Conservation (phyloP, 2,888 invertebrate genomes). For the Dynastes hyllus region DNA sequence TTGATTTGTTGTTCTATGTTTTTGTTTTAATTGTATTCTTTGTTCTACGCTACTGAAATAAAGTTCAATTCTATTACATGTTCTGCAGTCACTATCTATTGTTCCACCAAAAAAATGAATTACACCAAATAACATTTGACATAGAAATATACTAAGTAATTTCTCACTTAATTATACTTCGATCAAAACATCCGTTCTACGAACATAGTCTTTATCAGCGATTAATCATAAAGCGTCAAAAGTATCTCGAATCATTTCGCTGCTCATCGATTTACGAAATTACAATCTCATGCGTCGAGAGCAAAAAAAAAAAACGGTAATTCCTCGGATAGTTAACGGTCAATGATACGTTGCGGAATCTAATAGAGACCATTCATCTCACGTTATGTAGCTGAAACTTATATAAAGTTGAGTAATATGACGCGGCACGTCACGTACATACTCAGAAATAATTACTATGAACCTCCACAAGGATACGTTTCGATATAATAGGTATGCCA, state of each 20-base stretch:
- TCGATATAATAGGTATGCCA: constrained; percentile 3
- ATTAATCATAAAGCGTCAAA: constrained; percentile 19
- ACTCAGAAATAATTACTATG: constrained; percentile 10
- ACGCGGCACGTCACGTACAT: constrained; percentile 2
- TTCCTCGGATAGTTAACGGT: constrained; percentile 35
- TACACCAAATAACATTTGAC: no score
- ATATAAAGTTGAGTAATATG: constrained; percentile 8
- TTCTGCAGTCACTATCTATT: no score
- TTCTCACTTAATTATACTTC: constrained; percentile 7
- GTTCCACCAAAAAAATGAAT: no score
- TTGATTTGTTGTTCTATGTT: no score
- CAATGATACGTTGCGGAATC: constrained; percentile 35
- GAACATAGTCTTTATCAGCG: neutral
- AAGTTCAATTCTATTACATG: no score
- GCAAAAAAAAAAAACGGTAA: constrained; percentile 33
- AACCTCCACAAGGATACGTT: constrained; percentile 9
- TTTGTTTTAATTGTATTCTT: no score
- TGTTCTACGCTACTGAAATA: no score
- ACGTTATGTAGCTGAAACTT: constrained; percentile 1
- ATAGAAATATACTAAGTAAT: neutral
- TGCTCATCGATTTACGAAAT: constrained; percentile 19
- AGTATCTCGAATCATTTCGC: neutral
- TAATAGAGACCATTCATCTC: constrained; percentile 24
- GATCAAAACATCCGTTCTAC: neutral
- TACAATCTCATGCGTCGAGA: constrained; percentile 12